These are phyloP conservation scores for Drosophila eugracilis DNA, from an alignment of 1,140 invertebrate species.

Conservation along the genomic window DNA sequence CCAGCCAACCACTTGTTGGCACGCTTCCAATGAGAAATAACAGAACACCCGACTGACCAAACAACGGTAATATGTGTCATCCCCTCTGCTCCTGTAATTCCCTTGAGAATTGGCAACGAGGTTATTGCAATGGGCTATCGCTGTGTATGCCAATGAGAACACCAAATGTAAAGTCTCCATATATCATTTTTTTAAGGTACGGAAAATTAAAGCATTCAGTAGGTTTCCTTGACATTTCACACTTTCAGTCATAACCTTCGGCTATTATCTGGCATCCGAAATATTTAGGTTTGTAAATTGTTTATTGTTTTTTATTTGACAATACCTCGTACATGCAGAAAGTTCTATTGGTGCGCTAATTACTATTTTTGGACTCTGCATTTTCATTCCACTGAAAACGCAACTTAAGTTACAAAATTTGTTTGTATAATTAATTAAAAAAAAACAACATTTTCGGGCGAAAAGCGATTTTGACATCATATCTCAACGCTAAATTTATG, in stretches of 20 bases:
- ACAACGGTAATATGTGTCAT: conserved; percentile 40
- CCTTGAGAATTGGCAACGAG: conserved; percentile 36
- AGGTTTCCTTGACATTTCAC: conserved; percentile 20
- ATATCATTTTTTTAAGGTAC: background rate
- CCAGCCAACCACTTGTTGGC: conserved; percentile 75
- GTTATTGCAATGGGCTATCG: conserved; percentile 29
- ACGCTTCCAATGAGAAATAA: conserved; percentile 55
- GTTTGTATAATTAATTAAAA: too few relatives aligned
- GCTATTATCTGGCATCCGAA: conserved; percentile 21
- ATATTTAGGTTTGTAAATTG: conserved; percentile 16
- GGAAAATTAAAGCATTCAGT: conserved; percentile 8
- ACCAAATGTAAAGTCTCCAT: conserved; percentile 9
- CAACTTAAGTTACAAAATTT: too few relatives aligned
- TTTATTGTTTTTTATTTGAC: conserved; percentile 2
- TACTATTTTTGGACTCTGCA: conserved; percentile 22
- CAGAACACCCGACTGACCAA: conserved; percentile 7
- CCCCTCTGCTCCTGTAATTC: background rate
- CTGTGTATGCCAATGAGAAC: conserved; percentile 13
- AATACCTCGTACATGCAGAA: background rate
- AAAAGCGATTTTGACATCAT: too few relatives aligned
- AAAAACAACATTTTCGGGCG: too few relatives aligned
- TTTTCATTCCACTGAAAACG: conserved; percentile 1
- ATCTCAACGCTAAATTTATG: too few relatives aligned
- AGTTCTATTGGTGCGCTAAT: conserved; percentile 18
- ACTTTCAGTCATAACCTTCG: conserved; percentile 23